phyloP scores from a whole-genome alignment of 2,797 vertebrate species.

The Clarias platycephalus region DNA sequence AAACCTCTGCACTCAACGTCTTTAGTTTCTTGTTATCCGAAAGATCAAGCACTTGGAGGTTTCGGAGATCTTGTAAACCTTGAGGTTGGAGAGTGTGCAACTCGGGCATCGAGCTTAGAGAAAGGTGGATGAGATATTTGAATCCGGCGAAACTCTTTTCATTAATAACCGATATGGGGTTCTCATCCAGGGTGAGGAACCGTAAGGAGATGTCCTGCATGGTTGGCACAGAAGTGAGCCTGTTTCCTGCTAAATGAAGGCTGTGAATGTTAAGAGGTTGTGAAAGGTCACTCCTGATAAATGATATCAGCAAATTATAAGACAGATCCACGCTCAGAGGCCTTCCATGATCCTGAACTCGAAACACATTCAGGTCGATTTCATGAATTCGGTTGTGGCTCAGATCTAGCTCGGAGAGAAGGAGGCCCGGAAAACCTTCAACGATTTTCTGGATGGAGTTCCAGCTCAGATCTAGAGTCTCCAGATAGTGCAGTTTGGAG shows the following conservation, averaged over 20 bases:
- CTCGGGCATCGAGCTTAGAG: constrained; percentile 74
- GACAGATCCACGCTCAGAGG: constrained; percentile 85
- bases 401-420: constrained; percentile 85
- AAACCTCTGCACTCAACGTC: constrained; percentile 72
- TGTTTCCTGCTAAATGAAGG: constrained; percentile 84
- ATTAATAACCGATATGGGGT: constrained; percentile 75
- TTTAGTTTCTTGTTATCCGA: constrained; percentile 80
- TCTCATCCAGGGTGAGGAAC: constrained; percentile 85
- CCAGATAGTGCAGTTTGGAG: constrained; percentile 88
- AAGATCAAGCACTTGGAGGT: constrained; percentile 88
- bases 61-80: constrained; percentile 78
- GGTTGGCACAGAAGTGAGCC: constrained; percentile 71
- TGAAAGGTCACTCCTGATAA: constrained; percentile 60
- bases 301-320: constrained; percentile 75
- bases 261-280: constrained; percentile 78
- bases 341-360: constrained; percentile 77
- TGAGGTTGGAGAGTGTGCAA: constrained; percentile 72
- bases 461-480: constrained; percentile 89
- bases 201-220: constrained; percentile 80
- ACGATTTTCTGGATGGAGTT: constrained; percentile 80
- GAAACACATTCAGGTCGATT: constrained; percentile 77
- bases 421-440: constrained; percentile 79
- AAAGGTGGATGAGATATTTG: constrained; percentile 83
- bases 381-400: constrained; percentile 85
- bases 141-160: constrained; percentile 77